These are phyloP conservation scores for Smittia sp. DNA, from an alignment of 2,888 invertebrate genomes.

Conservation along the genomic window DNA sequence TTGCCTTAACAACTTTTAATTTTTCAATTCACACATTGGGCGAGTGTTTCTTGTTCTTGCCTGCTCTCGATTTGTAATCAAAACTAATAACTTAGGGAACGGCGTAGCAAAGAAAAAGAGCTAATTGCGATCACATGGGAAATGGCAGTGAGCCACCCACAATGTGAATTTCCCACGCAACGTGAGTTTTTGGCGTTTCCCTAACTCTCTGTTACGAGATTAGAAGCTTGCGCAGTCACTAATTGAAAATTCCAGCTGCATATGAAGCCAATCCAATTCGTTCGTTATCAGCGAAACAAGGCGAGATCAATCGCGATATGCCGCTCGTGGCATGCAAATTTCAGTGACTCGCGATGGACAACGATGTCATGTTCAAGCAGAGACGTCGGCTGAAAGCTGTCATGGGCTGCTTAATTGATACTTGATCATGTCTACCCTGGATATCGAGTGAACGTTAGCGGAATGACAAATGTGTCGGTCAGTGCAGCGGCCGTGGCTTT, in stretches of 20 bases:
- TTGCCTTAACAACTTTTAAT: constrained; percentile 6
- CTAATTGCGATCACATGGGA: constrained; percentile 13
- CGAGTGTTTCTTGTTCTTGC: background rate
- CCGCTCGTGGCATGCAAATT: constrained; percentile 11
- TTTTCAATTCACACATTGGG: constrained; percentile 13
- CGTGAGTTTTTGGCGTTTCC: background rate
- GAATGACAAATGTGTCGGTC: background rate
- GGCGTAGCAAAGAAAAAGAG: background rate
- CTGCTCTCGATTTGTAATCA: constrained; percentile 6
- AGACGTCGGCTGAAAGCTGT: background rate
- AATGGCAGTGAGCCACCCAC: background rate
- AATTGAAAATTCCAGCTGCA: constrained; percentile 15
- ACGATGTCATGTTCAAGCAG: background rate
- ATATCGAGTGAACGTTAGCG: background rate
- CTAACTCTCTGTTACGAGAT: background rate
- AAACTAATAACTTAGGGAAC: background rate
- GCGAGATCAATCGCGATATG: constrained; percentile 5
- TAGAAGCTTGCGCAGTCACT: background rate
- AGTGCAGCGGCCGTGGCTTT: background rate
- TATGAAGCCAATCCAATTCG: background rate
- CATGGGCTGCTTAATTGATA: no score
- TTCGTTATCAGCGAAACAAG: constrained; percentile 9
- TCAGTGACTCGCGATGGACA: background rate
- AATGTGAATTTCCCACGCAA: constrained; percentile 36
- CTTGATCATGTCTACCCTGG: background rate